These are phyloP conservation scores for Muscina levida DNA, from an alignment of 2,888 invertebrate species.

Conservation along the genomic window DNA sequence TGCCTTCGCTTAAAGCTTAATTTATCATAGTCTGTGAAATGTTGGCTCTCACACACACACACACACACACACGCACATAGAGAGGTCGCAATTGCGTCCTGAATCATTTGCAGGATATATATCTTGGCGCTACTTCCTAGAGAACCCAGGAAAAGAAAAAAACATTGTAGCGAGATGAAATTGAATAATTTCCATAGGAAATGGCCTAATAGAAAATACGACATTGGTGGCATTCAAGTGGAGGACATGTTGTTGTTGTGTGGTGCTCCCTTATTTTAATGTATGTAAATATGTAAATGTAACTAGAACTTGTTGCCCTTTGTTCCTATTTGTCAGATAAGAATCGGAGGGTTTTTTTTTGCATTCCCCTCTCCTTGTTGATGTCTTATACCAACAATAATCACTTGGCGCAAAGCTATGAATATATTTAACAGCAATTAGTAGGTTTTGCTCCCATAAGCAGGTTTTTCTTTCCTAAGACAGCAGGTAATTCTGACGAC, in stretches of 20 bases:
- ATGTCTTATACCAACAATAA: neutral
- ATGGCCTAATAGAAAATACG: conserved; percentile 19
- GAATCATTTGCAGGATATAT: too few relatives aligned
- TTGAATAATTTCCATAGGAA: conserved; percentile 40
- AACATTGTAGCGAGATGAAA: conserved; percentile 2
- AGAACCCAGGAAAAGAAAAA: too few relatives aligned
- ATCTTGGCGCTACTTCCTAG: too few relatives aligned
- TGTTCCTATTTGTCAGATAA: conserved; percentile 18
- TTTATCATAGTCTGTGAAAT: too few relatives aligned
- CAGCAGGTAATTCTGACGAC: too few relatives aligned
- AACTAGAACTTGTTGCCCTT: conserved; percentile 1
- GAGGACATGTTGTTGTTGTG: too few relatives aligned
- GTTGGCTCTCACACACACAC: too few relatives aligned
- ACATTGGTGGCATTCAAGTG: conserved; percentile 4
- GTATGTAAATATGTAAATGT: conserved; percentile 29
- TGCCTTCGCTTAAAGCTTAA: too few relatives aligned
- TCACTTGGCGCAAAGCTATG: neutral
- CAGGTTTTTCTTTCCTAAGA: neutral
- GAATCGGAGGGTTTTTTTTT: neutral
- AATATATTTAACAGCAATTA: neutral
- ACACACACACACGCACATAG: too few relatives aligned
- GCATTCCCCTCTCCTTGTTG: too few relatives aligned
- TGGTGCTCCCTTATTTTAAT: conserved; percentile 2
- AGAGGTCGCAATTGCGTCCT: too few relatives aligned
- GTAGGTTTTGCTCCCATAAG: neutral